Evolutionary conservation across 1,140 invertebrate species (phyloP).

Genomic region (Drosophila seguyi): DNA sequence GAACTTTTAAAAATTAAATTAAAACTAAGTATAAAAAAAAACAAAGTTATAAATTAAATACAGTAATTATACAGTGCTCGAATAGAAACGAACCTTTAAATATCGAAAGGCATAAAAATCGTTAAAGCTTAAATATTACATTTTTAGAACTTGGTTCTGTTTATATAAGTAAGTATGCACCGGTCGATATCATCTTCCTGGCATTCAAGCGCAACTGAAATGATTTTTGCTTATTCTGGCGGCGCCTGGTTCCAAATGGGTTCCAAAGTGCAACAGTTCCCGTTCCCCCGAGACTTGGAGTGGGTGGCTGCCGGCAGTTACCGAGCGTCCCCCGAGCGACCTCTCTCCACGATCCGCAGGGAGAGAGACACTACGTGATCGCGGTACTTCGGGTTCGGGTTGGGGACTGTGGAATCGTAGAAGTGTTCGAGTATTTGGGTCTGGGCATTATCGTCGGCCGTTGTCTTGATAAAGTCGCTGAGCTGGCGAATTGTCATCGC

Average conservation of each 20-base stretch:
- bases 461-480: constrained; percentile 53
- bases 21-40: too few relatives aligned
- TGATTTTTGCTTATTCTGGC: constrained; percentile 33
- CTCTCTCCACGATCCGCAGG: background rate
- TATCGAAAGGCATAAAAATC: background rate
- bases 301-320: constrained; percentile 54
- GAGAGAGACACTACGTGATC: constrained; percentile 24
- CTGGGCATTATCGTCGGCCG: constrained; percentile 63
- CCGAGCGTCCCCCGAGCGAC: background rate
- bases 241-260: constrained; percentile 56
- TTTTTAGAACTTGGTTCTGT: too few relatives aligned
- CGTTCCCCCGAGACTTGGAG: constrained; percentile 47
- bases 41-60: background rate
- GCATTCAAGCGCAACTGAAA: constrained; percentile 24
- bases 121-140: too few relatives aligned
- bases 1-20: background rate
- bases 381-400: constrained; percentile 11
- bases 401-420: constrained; percentile 12
- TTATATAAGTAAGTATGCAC: constrained; percentile 3
- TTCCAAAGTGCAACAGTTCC: constrained; percentile 69
- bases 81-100: too few relatives aligned
- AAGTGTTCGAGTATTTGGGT: constrained; percentile 59
- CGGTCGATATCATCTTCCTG: constrained; percentile 3
- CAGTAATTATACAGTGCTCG: too few relatives aligned
- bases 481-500: constrained; percentile 54